phyloP scores from a whole-genome alignment of 2,113 vertebrate genomes.

The Alosa alosa region DNA sequence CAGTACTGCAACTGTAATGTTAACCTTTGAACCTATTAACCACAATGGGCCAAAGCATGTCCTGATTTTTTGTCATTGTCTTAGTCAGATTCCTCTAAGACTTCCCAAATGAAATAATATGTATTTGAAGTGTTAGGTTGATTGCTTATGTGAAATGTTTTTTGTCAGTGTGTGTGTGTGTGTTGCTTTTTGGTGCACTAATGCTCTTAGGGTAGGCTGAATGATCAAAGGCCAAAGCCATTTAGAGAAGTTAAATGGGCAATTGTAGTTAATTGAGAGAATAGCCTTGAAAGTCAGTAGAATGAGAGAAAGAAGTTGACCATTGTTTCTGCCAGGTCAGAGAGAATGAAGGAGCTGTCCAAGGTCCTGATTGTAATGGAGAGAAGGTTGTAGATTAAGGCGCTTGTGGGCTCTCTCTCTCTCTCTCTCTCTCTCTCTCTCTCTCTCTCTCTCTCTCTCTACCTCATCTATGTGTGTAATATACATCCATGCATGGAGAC shows the following conservation, averaged over 20 bases:
- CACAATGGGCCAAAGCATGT: not conserved
- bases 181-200: not conserved
- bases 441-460: not conserved
- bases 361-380: constrained; percentile 30
- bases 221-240: not conserved
- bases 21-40: not conserved
- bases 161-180: no score
- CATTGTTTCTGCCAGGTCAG: not conserved
- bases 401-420: constrained; percentile 36
- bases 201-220: not conserved
- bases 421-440: not conserved
- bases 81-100: not conserved
- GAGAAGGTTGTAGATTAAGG: constrained; percentile 30
- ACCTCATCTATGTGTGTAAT: not conserved
- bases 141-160: no score
- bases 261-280: not conserved
- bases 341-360: constrained; percentile 22
- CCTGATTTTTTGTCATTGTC: not conserved
- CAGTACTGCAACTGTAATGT: not conserved
- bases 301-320: not conserved
- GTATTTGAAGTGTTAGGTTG: not conserved
- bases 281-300: not conserved
- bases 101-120: not conserved
- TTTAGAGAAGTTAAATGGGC: not conserved
- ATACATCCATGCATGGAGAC: not conserved